phyloP scores from a whole-genome alignment of 1,140 invertebrate species.

The Microplitis demolitor region DNA sequence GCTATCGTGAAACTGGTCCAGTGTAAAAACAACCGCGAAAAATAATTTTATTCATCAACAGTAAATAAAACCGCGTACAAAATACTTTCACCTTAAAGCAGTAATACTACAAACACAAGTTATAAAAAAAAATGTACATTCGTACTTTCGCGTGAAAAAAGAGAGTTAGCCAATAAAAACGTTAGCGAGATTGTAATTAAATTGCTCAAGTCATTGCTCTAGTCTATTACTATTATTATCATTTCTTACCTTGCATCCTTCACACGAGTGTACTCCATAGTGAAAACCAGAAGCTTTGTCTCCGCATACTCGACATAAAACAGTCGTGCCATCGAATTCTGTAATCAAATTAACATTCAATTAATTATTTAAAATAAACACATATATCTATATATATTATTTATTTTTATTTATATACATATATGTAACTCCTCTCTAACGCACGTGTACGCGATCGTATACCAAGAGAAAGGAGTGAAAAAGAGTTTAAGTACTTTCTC shows the following conservation, averaged over 20 bases:
- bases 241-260: conserved; percentile 95
- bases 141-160: conserved; percentile 19
- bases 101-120: background rate
- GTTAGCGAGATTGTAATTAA: background rate
- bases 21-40: background rate
- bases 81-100: conserved; percentile 20
- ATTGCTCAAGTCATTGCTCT: conserved; percentile 3
- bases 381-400: background rate
- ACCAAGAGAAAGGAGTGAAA: conserved; percentile 44
- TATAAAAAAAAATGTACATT: background rate
- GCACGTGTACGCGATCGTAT: background rate
- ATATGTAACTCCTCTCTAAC: background rate
- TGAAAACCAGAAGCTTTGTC: conserved; percentile 99
- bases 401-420: no score
- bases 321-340: conserved; percentile 99
- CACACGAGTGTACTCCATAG: conserved; percentile 98
- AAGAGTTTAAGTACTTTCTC: conserved; percentile 59
- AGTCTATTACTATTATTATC: background rate
- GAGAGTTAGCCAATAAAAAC: background rate
- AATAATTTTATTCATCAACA: background rate
- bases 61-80: conserved; percentile 1
- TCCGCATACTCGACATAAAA: conserved; percentile 97
- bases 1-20: background rate
- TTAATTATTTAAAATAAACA: background rate
- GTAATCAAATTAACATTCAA: conserved; percentile 62